Evolutionary conservation across 2,888 invertebrate genomes (phyloP).

Genomic region (Sesia bembeciformis): DNA sequence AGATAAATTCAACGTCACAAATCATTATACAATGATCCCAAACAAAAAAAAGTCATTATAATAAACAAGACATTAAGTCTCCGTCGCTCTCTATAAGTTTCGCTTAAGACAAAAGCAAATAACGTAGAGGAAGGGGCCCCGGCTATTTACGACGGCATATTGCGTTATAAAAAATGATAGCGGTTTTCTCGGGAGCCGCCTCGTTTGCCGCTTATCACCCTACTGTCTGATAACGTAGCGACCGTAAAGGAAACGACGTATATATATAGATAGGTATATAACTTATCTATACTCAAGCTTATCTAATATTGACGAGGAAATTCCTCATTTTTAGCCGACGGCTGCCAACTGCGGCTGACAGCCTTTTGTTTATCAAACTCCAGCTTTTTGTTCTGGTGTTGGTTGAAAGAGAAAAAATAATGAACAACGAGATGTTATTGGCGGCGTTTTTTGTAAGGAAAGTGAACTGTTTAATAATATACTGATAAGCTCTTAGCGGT

Average conservation of each 20-base stretch:
- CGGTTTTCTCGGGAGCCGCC: conserved; percentile 40
- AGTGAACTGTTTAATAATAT: too few relatives aligned
- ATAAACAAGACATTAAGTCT: conserved; percentile 21
- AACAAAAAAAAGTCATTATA: conserved; percentile 1
- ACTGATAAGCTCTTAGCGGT: too few relatives aligned
- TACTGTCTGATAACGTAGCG: conserved; percentile 36
- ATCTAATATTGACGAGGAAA: conserved; percentile 42
- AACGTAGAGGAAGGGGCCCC: conserved; percentile 27
- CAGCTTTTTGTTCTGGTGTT: neutral
- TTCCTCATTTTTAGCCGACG: conserved; percentile 29
- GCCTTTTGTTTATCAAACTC: conserved; percentile 23
- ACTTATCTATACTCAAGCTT: conserved; percentile 26
- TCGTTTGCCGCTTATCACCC: conserved; percentile 50
- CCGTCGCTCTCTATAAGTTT: conserved; percentile 11
- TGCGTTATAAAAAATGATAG: conserved; percentile 57
- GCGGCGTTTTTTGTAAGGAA: too few relatives aligned
- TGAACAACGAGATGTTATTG: too few relatives aligned
- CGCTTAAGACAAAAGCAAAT: conserved; percentile 34
- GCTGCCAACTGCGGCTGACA: conserved; percentile 20
- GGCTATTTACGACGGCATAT: conserved; percentile 49
- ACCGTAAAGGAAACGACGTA: conserved; percentile 43
- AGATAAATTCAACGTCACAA: too few relatives aligned
- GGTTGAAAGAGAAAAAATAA: too few relatives aligned
- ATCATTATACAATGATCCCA: neutral
- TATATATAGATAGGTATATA: conserved; percentile 4